A percentile compares a stretch with the other conserved stretches of the same genome.
Conservation (phyloP, 2,888 invertebrate species). For the Nomada ruficornis region DNA sequence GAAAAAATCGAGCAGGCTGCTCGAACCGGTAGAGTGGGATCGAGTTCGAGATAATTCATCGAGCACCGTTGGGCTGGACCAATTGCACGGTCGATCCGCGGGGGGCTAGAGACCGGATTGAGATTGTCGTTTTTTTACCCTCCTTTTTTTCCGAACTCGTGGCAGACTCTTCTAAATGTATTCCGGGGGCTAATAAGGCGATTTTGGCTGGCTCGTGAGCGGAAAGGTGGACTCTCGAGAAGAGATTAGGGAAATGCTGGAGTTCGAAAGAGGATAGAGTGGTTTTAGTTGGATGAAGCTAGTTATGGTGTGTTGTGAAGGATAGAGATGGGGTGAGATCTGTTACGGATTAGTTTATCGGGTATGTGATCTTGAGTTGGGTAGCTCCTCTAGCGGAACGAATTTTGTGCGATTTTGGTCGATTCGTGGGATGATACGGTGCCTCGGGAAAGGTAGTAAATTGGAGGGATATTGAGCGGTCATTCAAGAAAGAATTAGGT, state of each 20-base stretch:
- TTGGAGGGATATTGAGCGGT: too few species aligned
- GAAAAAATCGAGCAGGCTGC: constrained; percentile 44
- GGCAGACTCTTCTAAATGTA: neutral
- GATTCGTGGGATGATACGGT: too few species aligned
- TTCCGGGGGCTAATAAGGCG: neutral
- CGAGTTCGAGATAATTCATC: constrained; percentile 61
- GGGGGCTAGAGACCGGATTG: constrained; percentile 57
- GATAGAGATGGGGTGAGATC: constrained; percentile 12
- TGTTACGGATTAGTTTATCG: constrained; percentile 47
- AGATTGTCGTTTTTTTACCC: too few species aligned
- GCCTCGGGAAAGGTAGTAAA: too few species aligned
- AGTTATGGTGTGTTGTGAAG: neutral
- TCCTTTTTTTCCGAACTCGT: too few species aligned
- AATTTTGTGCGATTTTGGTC: too few species aligned
- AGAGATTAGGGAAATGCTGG: neutral
- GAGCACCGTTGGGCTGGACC: constrained; percentile 64
- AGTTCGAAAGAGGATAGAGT: too few species aligned
- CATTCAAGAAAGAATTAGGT: too few species aligned
- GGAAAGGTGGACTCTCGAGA: neutral
- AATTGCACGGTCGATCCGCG: constrained; percentile 68
- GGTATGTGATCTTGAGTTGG: constrained; percentile 23
- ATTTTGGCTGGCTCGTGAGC: neutral
- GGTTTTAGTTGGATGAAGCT: too few species aligned
- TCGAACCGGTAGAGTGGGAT: constrained; percentile 43
- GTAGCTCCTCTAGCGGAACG: too few species aligned